phyloP scores from a whole-genome alignment of 2,888 invertebrate genomes.

The Drosophila mercatorum region DNA sequence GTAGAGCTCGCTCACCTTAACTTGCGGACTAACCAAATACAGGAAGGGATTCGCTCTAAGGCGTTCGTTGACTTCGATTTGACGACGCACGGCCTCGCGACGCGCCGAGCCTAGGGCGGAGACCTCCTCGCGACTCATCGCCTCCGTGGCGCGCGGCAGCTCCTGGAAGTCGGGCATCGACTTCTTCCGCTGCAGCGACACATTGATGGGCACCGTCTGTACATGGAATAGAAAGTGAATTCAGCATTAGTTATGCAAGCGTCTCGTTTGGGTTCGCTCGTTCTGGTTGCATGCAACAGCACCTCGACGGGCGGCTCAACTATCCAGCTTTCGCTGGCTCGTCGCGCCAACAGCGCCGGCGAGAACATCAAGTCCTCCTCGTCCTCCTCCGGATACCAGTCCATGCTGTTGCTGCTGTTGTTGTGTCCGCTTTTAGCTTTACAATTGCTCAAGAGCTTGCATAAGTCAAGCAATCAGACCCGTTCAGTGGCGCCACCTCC shows the following conservation, averaged over 20 bases:
- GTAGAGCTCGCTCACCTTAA: slow-evolving; percentile 89
- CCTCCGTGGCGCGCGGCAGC: slow-evolving; percentile 91
- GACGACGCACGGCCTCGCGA: slow-evolving; percentile 96
- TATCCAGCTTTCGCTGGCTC: slow-evolving; percentile 96
- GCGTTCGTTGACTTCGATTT: slow-evolving; percentile 95
- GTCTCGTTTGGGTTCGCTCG: not conserved
- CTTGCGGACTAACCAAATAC: slow-evolving; percentile 98
- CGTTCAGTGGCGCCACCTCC: slow-evolving; percentile 48
- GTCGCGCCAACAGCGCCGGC: slow-evolving; percentile 93
- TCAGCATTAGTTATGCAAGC: slow-evolving; percentile 17
- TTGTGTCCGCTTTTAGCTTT: not conserved
- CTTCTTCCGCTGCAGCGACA: slow-evolving; percentile 95
- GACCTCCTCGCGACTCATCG: slow-evolving; percentile 97
- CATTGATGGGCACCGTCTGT: slow-evolving; percentile 91
- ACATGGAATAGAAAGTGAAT: slow-evolving; percentile 35
- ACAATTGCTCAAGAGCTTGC: slow-evolving; percentile 45
- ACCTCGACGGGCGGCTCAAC: slow-evolving; percentile 95
- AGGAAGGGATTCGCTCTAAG: slow-evolving; percentile 97
- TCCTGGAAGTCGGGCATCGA: slow-evolving; percentile 97
- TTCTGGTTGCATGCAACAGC: slow-evolving; percentile 7
- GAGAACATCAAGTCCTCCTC: slow-evolving; percentile 94
- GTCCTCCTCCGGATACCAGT: slow-evolving; percentile 92
- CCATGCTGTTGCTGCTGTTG: slow-evolving; percentile 85
- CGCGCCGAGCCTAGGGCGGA: slow-evolving; percentile 96
- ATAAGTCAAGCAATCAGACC: slow-evolving; percentile 40